A percentile compares a stretch with the other conserved stretches of the same genome.
Conservation (phyloP, 2,888 invertebrate species). For the Parapristionchus giblindavisi region DNA sequence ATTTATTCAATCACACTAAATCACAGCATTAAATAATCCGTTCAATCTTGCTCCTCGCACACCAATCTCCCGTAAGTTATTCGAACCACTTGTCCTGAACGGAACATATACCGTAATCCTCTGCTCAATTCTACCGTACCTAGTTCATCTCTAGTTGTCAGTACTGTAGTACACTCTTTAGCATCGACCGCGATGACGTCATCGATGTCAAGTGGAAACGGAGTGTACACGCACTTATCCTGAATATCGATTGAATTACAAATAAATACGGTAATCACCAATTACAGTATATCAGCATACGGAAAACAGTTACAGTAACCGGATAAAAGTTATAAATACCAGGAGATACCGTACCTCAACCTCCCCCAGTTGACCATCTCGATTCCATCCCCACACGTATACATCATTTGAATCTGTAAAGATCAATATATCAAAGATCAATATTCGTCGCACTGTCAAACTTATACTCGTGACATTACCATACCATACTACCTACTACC, state of each 20-base stretch:
- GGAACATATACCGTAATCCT: no score
- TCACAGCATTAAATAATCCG: no score
- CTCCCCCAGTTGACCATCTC: neutral
- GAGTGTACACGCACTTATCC: slow-evolving; percentile 26
- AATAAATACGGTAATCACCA: neutral
- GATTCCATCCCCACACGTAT: slow-evolving; percentile 32
- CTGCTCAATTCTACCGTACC: no score
- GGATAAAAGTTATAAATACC: neutral
- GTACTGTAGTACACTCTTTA: neutral
- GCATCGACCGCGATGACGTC: slow-evolving; percentile 13
- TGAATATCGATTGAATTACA: neutral
- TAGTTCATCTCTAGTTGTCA: neutral
- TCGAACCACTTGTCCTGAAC: no score
- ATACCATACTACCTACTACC: neutral
- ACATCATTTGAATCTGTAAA: slow-evolving; percentile 16
- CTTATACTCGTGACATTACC: neutral
- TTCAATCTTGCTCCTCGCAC: no score
- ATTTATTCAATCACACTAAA: no score
- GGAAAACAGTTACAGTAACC: neutral
- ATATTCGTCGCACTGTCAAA: no score
- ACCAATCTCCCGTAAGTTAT: no score
- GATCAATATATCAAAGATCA: no score
- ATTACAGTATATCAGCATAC: neutral
- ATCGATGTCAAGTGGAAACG: slow-evolving; percentile 9
- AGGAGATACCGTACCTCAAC: neutral